These are phyloP conservation scores for Capreolus pygargus DNA, from an alignment of 2,113 vertebrate species.

Conservation along the genomic window DNA sequence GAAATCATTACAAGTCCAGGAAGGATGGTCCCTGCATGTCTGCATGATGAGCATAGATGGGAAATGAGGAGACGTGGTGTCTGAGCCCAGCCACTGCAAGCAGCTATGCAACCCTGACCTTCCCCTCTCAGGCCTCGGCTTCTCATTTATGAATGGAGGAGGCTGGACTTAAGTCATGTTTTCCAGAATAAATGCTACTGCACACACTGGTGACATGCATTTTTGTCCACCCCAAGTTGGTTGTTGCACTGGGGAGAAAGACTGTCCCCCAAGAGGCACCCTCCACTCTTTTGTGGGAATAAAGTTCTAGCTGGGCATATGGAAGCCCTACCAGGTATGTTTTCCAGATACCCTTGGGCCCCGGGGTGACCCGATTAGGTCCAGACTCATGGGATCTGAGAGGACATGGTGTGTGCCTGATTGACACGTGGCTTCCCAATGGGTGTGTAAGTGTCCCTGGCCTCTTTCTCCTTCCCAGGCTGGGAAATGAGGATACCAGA, in stretches of 20 bases:
- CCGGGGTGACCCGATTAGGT: background rate
- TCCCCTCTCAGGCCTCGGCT: background rate
- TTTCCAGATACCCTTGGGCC: background rate
- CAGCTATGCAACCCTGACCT: background rate
- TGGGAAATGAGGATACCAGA: background rate
- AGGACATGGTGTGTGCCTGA: background rate
- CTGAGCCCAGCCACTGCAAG: background rate
- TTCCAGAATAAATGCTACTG: background rate
- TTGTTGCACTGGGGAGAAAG: too few relatives aligned
- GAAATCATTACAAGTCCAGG: background rate
- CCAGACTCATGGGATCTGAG: background rate
- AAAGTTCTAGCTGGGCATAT: background rate
- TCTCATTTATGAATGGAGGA: background rate
- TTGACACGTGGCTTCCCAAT: background rate
- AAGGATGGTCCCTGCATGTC: fast-evolving
- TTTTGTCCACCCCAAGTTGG: background rate
- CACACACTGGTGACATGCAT: background rate
- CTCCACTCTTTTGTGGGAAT: background rate
- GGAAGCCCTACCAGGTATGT: fast-evolving
- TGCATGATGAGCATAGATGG: fast-evolving
- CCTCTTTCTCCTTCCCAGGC: background rate
- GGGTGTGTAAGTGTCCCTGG: background rate
- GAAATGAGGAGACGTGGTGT: fast-evolving
- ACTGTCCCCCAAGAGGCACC: fast-evolving
- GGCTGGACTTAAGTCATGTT: background rate